phyloP scores from a whole-genome alignment of 2,113 vertebrate genomes.

The Gadus macrocephalus region DNA sequence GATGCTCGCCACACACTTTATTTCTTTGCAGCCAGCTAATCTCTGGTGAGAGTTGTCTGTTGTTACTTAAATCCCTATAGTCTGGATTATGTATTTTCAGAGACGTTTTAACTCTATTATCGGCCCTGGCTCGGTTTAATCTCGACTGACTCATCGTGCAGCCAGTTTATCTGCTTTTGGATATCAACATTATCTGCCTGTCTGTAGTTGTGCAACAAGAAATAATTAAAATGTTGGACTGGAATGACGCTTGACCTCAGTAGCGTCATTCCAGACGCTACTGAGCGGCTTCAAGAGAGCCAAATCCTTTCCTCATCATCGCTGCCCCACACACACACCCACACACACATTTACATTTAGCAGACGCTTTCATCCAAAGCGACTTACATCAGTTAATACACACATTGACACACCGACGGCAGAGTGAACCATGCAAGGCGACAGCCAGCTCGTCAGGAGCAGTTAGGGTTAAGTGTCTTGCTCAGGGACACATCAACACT shows the following conservation, averaged over 20 bases:
- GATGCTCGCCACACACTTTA: too few relatives aligned
- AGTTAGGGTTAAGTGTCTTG: too few relatives aligned
- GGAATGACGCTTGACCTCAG: slow-evolving; percentile 29
- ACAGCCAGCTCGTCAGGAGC: too few relatives aligned
- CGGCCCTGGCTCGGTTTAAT: slow-evolving; percentile 23
- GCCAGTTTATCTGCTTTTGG: slow-evolving; percentile 36
- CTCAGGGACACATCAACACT: too few relatives aligned
- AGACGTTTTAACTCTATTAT: neutral
- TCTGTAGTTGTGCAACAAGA: slow-evolving; percentile 34
- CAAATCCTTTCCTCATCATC: neutral
- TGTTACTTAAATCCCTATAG: too few relatives aligned
- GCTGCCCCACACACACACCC: neutral
- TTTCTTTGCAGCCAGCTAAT: too few relatives aligned
- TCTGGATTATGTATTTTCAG: too few relatives aligned
- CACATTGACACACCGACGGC: too few relatives aligned
- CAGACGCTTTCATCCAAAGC: too few relatives aligned
- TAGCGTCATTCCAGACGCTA: neutral
- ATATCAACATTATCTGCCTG: slow-evolving; percentile 5
- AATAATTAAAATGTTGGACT: slow-evolving; percentile 23
- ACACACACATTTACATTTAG: neutral
- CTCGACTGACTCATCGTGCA: slow-evolving; percentile 16
- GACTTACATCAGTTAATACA: too few relatives aligned
- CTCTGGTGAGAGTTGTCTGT: too few relatives aligned
- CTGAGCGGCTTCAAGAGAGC: neutral
- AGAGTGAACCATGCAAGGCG: too few relatives aligned